Evolutionary conservation across 2,113 vertebrate species (phyloP).

Genomic region (Zosterops japonicus): DNA sequence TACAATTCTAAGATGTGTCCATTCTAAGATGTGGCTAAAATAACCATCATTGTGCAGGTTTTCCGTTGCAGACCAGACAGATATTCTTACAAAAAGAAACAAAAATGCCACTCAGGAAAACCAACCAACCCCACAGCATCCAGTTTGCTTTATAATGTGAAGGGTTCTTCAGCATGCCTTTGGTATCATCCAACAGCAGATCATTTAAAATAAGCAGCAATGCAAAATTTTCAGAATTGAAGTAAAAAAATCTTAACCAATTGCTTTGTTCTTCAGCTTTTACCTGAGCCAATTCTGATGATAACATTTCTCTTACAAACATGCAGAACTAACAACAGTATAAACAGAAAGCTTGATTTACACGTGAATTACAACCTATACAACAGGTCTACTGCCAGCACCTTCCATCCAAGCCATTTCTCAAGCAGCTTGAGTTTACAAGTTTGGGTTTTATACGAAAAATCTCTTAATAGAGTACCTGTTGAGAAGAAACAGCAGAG

Average conservation of each 20-base stretch:
- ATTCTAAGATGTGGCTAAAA: neutral
- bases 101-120: neutral
- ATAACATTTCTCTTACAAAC: neutral
- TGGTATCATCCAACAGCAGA: neutral
- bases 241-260: neutral
- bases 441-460: slow-evolving; percentile 8
- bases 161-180: neutral
- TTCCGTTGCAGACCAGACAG: neutral
- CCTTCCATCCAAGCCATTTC: neutral
- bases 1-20: neutral
- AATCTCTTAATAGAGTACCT: slow-evolving; percentile 73
- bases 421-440: neutral
- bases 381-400: neutral
- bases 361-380: neutral
- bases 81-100: neutral
- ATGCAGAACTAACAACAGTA: neutral
- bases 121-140: neutral
- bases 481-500: slow-evolving; percentile 71
- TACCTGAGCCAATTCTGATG: neutral
- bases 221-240: neutral
- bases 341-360: neutral
- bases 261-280: neutral
- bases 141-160: neutral
- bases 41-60: neutral
- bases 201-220: neutral